Percentiles rank a stretch among this genome's conserved stretches.
Evolutionary conservation across 2,888 invertebrate species (phyloP).

Genomic region (Protophormia terraenovae): DNA sequence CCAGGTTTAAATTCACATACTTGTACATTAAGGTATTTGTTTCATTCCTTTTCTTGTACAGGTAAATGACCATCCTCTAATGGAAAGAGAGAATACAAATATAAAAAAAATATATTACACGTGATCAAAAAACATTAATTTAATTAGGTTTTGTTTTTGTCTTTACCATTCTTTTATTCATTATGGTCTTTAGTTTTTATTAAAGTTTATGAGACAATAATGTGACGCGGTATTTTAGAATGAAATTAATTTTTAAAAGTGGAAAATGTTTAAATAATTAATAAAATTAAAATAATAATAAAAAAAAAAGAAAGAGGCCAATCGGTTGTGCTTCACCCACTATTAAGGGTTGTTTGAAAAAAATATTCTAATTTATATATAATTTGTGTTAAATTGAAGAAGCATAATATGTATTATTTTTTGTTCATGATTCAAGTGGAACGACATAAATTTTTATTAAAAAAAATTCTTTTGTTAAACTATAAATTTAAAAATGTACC

Average conservation of each 20-base stretch:
- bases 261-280: slow-evolving; percentile 58
- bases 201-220: slow-evolving; percentile 66
- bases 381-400: not conserved
- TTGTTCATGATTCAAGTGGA: not conserved
- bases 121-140: slow-evolving; percentile 64
- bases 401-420: not conserved
- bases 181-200: slow-evolving; percentile 42
- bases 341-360: not conserved
- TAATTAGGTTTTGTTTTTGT: slow-evolving; percentile 51
- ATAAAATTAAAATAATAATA: not conserved
- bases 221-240: slow-evolving; percentile 64
- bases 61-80: slow-evolving; percentile 13
- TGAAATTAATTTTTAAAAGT: slow-evolving; percentile 57
- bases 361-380: not conserved
- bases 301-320: not conserved
- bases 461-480: too few relatives aligned
- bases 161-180: not conserved
- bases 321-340: not conserved
- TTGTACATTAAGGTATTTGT: not conserved
- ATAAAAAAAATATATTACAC: slow-evolving; percentile 53
- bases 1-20: slow-evolving; percentile 14
- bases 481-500: too few relatives aligned
- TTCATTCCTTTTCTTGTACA: not conserved
- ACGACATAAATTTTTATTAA: too few relatives aligned
- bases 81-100: not conserved